Conservation (phyloP, 2,888 invertebrate species). For the Orthosia gracilis region DNA sequence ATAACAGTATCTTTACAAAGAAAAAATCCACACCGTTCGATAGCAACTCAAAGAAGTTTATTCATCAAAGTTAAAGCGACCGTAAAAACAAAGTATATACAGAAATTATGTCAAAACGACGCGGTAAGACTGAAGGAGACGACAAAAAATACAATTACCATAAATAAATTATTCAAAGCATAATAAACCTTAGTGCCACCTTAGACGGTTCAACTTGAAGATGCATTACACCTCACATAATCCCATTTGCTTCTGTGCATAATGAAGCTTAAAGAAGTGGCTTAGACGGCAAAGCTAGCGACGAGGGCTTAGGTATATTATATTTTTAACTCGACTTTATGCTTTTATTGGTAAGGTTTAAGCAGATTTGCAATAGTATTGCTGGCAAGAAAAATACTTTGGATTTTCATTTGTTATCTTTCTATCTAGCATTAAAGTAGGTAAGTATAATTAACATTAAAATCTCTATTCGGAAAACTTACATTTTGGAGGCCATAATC, state of each 20-base stretch:
- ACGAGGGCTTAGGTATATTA: slow-evolving; percentile 11
- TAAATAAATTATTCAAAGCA: slow-evolving; percentile 76
- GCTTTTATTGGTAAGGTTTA: slow-evolving; percentile 19
- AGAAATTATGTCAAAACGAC: slow-evolving; percentile 50
- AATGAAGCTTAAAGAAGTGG: slow-evolving; percentile 63
- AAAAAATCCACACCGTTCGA: slow-evolving; percentile 21
- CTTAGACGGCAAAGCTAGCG: slow-evolving; percentile 24
- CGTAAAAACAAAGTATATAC: slow-evolving; percentile 43
- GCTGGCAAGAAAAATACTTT: slow-evolving; percentile 9
- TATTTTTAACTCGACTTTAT: slow-evolving; percentile 24
- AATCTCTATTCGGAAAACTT: too few relatives aligned
- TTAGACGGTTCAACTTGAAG: slow-evolving; percentile 64
- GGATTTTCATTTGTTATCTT: background rate
- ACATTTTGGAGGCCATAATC: too few relatives aligned
- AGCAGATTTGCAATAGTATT: slow-evolving; percentile 11
- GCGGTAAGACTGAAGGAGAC: slow-evolving; percentile 17
- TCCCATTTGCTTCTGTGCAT: slow-evolving; percentile 70
- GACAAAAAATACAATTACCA: slow-evolving; percentile 68
- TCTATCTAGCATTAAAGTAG: too few relatives aligned
- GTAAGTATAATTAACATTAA: too few relatives aligned
- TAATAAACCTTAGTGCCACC: slow-evolving; percentile 71
- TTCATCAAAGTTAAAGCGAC: slow-evolving; percentile 37
- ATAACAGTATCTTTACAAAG: background rate
- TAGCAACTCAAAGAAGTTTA: slow-evolving; percentile 8
- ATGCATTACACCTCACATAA: slow-evolving; percentile 70